These are phyloP conservation scores for Ruditapes philippinarum DNA, from an alignment of 1,140 invertebrate genomes.

Conservation along the genomic window DNA sequence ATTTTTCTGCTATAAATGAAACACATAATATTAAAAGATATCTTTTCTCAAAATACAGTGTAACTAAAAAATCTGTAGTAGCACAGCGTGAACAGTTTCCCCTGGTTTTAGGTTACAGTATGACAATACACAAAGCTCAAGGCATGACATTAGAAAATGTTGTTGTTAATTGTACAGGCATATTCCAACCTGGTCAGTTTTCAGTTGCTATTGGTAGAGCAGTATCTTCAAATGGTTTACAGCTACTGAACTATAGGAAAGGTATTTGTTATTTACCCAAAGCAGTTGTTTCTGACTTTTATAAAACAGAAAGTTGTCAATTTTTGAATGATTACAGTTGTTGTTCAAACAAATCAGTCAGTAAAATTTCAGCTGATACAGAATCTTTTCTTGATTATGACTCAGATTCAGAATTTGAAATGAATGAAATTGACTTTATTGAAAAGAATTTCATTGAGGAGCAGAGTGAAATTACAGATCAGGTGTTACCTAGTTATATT, in stretches of 20 bases:
- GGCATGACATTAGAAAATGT: not conserved
- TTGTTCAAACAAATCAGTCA: not conserved
- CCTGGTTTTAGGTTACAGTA: not conserved
- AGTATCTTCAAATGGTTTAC: not conserved
- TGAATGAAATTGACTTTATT: slow-evolving; percentile 20
- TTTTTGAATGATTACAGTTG: too few relatives aligned
- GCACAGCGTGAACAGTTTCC: slow-evolving; percentile 30
- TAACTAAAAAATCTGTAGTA: slow-evolving; percentile 6
- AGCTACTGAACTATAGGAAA: not conserved
- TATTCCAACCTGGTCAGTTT: not conserved
- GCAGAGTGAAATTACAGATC: not conserved
- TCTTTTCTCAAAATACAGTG: not conserved
- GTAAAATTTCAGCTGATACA: not conserved
- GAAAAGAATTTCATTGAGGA: slow-evolving; percentile 1
- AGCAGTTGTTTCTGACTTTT: not conserved
- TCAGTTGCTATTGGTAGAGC: not conserved
- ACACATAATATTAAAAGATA: not conserved
- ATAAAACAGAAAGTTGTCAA: too few relatives aligned
- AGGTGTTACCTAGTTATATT: slow-evolving; percentile 16
- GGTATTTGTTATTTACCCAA: not conserved
- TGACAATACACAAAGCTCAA: slow-evolving; percentile 20
- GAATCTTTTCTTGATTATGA: not conserved
- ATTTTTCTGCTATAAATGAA: slow-evolving; percentile 35
- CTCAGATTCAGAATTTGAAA: slow-evolving; percentile 21
- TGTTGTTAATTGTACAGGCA: not conserved